These are phyloP conservation scores for Neotoma lepida DNA, from an alignment of 2,113 vertebrate species.

Conservation along the genomic window DNA sequence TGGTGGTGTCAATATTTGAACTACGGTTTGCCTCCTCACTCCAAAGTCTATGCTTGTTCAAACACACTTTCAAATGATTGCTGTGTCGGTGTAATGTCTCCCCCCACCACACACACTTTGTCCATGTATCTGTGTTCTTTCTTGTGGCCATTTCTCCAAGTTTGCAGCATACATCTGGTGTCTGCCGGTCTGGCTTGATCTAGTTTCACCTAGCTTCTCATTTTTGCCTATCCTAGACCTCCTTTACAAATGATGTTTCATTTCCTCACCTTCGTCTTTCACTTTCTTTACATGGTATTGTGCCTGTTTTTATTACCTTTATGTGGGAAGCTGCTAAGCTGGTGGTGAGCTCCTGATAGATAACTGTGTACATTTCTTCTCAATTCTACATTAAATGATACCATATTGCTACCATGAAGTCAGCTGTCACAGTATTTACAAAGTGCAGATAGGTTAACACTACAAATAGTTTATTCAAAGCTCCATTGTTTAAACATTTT, in stretches of 20 bases:
- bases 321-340: not conserved
- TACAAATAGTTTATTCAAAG: not conserved
- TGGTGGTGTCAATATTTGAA: constrained; percentile 28
- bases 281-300: not conserved
- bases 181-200: not conserved
- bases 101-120: not conserved
- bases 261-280: not conserved
- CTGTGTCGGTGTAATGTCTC: not conserved
- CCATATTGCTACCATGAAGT: not conserved
- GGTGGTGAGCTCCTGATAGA: not conserved
- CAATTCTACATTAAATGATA: not conserved
- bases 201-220: not conserved
- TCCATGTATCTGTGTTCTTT: not conserved
- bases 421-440: not conserved
- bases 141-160: not conserved
- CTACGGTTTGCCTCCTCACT: not conserved
- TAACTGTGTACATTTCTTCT: not conserved
- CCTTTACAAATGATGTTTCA: not conserved
- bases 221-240: not conserved
- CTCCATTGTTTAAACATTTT: not conserved
- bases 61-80: not conserved
- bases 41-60: constrained; percentile 23
- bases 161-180: not conserved
- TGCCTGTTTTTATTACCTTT: not conserved
- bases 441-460: not conserved